Evolutionary conservation across 2,797 vertebrate species (phyloP).

Genomic region (Phrynocephalus vlangalii): DNA sequence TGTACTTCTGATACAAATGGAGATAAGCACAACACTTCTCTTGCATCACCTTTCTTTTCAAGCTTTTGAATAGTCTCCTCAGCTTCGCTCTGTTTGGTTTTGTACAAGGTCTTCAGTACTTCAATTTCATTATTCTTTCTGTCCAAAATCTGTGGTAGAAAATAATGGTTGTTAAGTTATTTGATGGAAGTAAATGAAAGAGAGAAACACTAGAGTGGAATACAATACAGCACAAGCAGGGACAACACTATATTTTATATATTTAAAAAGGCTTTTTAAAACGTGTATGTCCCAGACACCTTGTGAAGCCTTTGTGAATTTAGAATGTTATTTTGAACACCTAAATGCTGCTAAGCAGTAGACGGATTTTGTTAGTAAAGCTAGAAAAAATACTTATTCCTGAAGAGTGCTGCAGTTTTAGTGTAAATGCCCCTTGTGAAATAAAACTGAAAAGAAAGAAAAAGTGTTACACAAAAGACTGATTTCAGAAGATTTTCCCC

Average conservation of each 20-base stretch:
- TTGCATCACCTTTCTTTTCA: slow-evolving; percentile 91
- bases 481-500: slow-evolving; percentile 25
- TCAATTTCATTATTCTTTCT: slow-evolving; percentile 94
- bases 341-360: slow-evolving; percentile 17
- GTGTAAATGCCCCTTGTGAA: slow-evolving; percentile 11
- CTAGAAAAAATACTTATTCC: neutral
- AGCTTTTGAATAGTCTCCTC: slow-evolving; percentile 88
- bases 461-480: slow-evolving; percentile 23
- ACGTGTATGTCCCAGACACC: fast-evolving
- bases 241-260: neutral
- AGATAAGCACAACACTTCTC: neutral
- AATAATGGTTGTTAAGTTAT: slow-evolving; percentile 42
- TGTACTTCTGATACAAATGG: too few relatives aligned
- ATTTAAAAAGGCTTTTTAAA: neutral
- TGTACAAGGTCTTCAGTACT: slow-evolving; percentile 85
- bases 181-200: neutral
- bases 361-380: slow-evolving; percentile 4
- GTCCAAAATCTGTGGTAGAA: slow-evolving; percentile 87
- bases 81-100: slow-evolving; percentile 86
- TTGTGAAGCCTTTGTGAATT: neutral
- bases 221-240: fast-evolving
- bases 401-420: neutral
- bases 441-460: neutral
- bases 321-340: slow-evolving; percentile 18
- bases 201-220: neutral